phyloP scores from a whole-genome alignment of 2,888 invertebrate genomes.

The Heliothis peltigera region DNA sequence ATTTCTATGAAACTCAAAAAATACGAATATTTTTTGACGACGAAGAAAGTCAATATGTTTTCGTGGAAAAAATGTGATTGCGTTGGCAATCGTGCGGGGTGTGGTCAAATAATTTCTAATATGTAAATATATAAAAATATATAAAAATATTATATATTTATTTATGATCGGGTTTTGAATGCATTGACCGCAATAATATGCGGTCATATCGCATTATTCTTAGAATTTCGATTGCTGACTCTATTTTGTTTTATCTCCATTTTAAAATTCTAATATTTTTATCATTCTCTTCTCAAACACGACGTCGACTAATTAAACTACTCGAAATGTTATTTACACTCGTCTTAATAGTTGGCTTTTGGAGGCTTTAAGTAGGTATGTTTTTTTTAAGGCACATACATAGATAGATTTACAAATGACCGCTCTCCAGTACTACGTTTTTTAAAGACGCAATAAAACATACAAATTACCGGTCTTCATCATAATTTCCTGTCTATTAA shows the following conservation, averaged over 20 bases:
- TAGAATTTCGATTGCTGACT: background rate
- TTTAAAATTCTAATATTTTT: background rate
- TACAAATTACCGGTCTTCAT: too few species aligned
- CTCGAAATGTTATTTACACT: too few species aligned
- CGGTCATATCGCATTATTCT: slow-evolving; percentile 11
- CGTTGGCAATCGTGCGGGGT: slow-evolving; percentile 13
- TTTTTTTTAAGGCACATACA: too few species aligned
- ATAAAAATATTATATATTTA: slow-evolving; percentile 9
- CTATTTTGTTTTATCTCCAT: background rate
- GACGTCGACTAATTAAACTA: too few species aligned
- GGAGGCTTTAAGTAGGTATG: too few species aligned
- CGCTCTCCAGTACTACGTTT: too few species aligned
- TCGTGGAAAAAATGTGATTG: slow-evolving; percentile 5
- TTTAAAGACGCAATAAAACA: too few species aligned
- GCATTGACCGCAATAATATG: slow-evolving; percentile 20
- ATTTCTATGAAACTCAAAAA: slow-evolving; percentile 30
- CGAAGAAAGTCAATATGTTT: slow-evolving; percentile 11
- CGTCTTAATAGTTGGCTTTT: too few species aligned
- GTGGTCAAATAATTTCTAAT: slow-evolving; percentile 10
- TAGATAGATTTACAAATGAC: too few species aligned
- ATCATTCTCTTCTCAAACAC: too few species aligned
- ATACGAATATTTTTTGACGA: slow-evolving; percentile 9
- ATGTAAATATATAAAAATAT: too few species aligned
- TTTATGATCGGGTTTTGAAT: slow-evolving; percentile 27
- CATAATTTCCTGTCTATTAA: too few species aligned